Evolutionary conservation across 2,888 invertebrate genomes (phyloP).

Genomic region (Onthophagus sagittarius): DNA sequence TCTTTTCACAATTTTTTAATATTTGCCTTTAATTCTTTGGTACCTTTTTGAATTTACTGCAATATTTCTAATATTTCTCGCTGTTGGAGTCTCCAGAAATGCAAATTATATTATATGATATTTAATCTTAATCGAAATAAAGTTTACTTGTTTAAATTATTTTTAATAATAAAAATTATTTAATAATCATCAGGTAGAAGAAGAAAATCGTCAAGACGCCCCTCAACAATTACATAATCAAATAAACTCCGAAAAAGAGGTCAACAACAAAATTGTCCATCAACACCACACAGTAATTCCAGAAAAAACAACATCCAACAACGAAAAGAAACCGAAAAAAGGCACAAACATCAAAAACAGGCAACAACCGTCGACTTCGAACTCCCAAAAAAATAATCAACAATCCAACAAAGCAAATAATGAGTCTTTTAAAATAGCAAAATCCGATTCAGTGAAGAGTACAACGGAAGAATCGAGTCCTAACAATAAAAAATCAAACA

Average conservation of each 20-base stretch:
- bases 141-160: too few relatives aligned
- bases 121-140: too few relatives aligned
- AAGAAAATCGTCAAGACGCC: not conserved
- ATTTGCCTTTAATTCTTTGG: too few relatives aligned
- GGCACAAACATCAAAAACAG: slow-evolving; percentile 22
- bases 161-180: not conserved
- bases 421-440: slow-evolving; percentile 12
- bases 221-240: not conserved
- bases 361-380: slow-evolving; percentile 7
- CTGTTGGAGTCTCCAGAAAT: too few relatives aligned
- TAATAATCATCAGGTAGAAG: not conserved
- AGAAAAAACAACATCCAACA: not conserved
- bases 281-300: slow-evolving; percentile 9
- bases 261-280: slow-evolving; percentile 1
- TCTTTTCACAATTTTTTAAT: too few relatives aligned
- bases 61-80: too few relatives aligned
- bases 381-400: slow-evolving; percentile 14
- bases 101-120: too few relatives aligned
- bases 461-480: slow-evolving; percentile 9
- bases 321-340: slow-evolving; percentile 18
- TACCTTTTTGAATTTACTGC: too few relatives aligned
- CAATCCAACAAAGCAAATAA: slow-evolving; percentile 5
- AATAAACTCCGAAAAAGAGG: slow-evolving; percentile 8
- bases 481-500: not conserved
- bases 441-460: slow-evolving; percentile 19